Conservation (phyloP, 2,888 invertebrate genomes). For the Tetrapedia diversipes region DNA sequence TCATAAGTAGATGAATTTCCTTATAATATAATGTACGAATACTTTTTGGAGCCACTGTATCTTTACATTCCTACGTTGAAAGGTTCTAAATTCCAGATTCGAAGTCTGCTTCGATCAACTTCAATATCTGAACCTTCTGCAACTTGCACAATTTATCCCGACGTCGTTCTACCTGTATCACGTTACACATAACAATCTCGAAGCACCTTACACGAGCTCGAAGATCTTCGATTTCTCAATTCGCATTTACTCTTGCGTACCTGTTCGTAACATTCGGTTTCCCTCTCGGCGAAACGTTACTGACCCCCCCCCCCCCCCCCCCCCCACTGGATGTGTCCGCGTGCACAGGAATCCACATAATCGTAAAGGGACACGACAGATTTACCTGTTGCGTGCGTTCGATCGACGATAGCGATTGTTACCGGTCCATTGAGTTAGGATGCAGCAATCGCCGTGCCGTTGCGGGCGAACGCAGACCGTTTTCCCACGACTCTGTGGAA, state of each 20-base stretch:
- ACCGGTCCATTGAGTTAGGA: constrained; percentile 53
- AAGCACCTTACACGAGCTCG: not conserved
- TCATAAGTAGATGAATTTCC: no score
- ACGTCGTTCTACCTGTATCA: not conserved
- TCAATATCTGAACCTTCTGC: not conserved
- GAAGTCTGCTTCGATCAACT: not conserved
- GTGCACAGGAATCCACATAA: constrained; percentile 15
- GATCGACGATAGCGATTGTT: constrained; percentile 47
- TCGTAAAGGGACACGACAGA: constrained; percentile 44
- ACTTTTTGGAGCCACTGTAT: no score
- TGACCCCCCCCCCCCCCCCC: constrained; percentile 1
- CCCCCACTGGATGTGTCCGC: not conserved
- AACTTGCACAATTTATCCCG: not conserved
- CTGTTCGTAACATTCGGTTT: constrained; percentile 1
- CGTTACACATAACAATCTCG: not conserved
- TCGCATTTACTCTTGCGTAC: not conserved
- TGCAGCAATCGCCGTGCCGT: constrained; percentile 69
- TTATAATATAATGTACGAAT: no score
- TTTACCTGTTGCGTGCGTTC: constrained; percentile 33
- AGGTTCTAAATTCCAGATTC: not conserved
- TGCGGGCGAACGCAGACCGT: constrained; percentile 43
- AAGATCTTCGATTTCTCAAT: constrained; percentile 15
- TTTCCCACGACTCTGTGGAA: constrained; percentile 70
- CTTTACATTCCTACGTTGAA: not conserved
- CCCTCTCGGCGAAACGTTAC: not conserved